Evolutionary conservation across 2,888 invertebrate species (phyloP), one percentile per base, ranked within the genome.

Genomic region (Esperia sulphurella): DNA sequence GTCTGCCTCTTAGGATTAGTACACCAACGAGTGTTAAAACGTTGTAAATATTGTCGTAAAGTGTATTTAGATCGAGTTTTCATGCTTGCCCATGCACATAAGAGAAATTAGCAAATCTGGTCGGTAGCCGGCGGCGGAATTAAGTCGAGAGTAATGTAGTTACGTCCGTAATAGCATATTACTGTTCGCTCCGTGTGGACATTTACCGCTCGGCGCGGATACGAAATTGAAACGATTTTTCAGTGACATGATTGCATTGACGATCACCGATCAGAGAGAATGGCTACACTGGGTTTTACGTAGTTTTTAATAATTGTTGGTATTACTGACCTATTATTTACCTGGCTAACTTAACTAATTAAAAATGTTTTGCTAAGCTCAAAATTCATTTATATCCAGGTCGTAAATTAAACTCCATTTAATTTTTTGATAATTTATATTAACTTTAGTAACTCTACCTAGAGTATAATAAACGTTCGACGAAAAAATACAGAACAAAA

Each of bases 101-200:
- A 70, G 74, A 77, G 78, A 68, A 78, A 76, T 75, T 71, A 75
- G 71, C 57, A 68, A 77, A 81, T 80, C 75, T 71, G 77, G 68
- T 60, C 63, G 72, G 55, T 63, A 59, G 81, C 83, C 75, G 66
- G 67, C 61, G 82, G 87, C 79, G 58, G 71, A 84, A 87, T 86
- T 84, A 85, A 83, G 83, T 83, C 75, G 83, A 79, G 78, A 81
- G 82, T 86, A 87, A 88, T 78, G 70, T 75, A 79, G 86, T 87
- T 88, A 88, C 75, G 78, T 68, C 71, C 68, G 73, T 84, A 81
- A 85, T 86, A 71, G 79, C 78, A 68, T 81, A 83, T 83, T 81
- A 83, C 78, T 70, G 76, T 63, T 68, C 69, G 75, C 68, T 75
- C 65, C 72, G 73, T 71, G 74, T 74, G 70, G 70, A 67, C 73